Percentiles rank a stretch among this genome's conserved stretches.
phyloP scores from a whole-genome alignment of 1,140 invertebrate genomes.

The Ruditapes philippinarum region DNA sequence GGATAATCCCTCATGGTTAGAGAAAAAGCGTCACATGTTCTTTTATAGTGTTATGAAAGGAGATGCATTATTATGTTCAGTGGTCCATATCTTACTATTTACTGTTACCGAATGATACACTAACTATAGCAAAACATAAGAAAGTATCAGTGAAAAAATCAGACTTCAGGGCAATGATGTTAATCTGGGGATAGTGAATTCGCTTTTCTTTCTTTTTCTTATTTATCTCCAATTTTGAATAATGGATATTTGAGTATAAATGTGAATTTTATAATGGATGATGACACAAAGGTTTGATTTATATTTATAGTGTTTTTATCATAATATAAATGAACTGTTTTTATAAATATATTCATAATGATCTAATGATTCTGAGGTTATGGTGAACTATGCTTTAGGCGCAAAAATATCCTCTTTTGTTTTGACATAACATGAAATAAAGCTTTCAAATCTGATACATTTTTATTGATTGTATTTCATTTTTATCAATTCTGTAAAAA shows the following conservation, averaged over 20 bases:
- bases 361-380: not conserved
- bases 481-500: too few relatives aligned
- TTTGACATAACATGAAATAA: too few relatives aligned
- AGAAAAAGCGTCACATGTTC: not conserved
- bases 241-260: not conserved
- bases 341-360: too few relatives aligned
- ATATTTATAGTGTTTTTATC: not conserved
- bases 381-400: not conserved
- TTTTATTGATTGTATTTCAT: too few relatives aligned
- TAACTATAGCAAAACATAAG: too few relatives aligned
- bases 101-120: slow-evolving; percentile 3
- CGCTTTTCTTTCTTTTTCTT: too few relatives aligned
- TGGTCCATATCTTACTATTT: slow-evolving; percentile 12
- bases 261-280: not conserved
- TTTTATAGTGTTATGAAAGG: slow-evolving; percentile 27
- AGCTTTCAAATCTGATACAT: too few relatives aligned
- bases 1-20: not conserved
- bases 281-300: slow-evolving; percentile 9
- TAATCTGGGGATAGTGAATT: not conserved
- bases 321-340: not conserved
- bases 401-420: not conserved
- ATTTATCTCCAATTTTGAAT: not conserved
- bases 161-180: not conserved
- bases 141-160: not conserved
- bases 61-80: slow-evolving; percentile 26